Base-by-base conservation (phyloP, 2,113 vertebrate genomes). In the Nannobrachium achirus region DNA sequence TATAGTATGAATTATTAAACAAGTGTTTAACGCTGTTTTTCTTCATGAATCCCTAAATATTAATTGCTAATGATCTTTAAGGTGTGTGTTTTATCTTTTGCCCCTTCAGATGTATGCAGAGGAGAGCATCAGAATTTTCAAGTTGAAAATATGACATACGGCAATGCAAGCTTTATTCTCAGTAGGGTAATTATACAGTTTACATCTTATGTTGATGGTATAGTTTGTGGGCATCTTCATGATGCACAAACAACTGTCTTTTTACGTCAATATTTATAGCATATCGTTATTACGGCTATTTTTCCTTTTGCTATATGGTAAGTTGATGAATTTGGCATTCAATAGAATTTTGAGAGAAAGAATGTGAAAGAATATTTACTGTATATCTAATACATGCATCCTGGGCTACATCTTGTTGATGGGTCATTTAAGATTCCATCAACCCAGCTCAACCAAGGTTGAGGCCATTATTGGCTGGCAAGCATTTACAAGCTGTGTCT, bases 1-100 rank as follows among this genome's bases (percentile, higher is more conserved):
- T 98, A 97, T 97, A 95, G 94, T 97, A 96, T 97, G 95, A 96
- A 97, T 97, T 98, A 97, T 96, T 95, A 90, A 94, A 93, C 94
- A 95, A 95, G 94, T 94, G 93, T 98, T 96, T 91, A 92, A 90
- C 85, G 78, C 83, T 82, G 81, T 88, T 89, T 90, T 91, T 86
- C 87, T 80, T 75, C 85, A 84, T 9, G 75, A 91, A 90, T 92
- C 90, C 86, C 89, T 78, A 92, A 92, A 91, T 92, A 91, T 91
- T 92, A 94, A 91, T 93, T 92, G 87, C 87, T 90, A 93, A 92
- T 92, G 92, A 92, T 91, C 88, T 90, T 89, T 79, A 90, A 91
- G 90, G 84, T 91, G 86, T 90, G 84, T 83, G 86, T 89, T 91
- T 89, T 90, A 90, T 89, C 86, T 81, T 81, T 83, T 69, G 67